A percentile compares a stretch with the other conserved stretches of the same genome.
phyloP scores from a whole-genome alignment of 2,113 vertebrate genomes.

The Mobula hypostoma region DNA sequence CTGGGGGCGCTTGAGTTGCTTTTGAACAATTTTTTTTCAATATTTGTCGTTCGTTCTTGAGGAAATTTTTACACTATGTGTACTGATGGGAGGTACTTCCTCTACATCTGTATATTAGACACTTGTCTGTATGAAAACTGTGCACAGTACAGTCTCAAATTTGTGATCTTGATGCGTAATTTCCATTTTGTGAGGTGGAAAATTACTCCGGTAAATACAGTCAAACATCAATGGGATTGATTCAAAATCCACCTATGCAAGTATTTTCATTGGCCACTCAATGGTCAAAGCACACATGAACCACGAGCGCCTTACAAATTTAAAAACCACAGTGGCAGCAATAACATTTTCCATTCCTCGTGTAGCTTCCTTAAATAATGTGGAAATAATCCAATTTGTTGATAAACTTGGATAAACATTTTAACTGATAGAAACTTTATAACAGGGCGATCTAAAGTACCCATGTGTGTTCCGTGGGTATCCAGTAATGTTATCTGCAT shows the following conservation, averaged over 20 bases:
- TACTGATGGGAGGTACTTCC: not conserved
- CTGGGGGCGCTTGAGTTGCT: too few species aligned
- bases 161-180: not conserved
- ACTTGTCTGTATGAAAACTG: not conserved
- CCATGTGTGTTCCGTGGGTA: not conserved
- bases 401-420: not conserved
- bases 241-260: not conserved
- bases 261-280: not conserved
- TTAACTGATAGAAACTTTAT: not conserved
- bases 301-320: not conserved
- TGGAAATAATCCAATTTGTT: not conserved
- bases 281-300: not conserved
- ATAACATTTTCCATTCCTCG: not conserved
- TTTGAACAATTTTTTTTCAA: not conserved
- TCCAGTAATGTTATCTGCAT: not conserved
- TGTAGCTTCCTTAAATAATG: not conserved
- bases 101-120: not conserved
- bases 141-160: not conserved
- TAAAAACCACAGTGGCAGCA: slow-evolving; percentile 2
- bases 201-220: not conserved
- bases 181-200: not conserved
- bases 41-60: not conserved
- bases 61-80: not conserved
- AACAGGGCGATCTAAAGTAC: not conserved
- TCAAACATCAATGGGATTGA: slow-evolving; percentile 21